Percentiles rank a stretch among this genome's conserved stretches.
These are phyloP conservation scores for Zaprionus ghesquierei DNA, from an alignment of 1,140 invertebrate genomes.

Conservation along the genomic window DNA sequence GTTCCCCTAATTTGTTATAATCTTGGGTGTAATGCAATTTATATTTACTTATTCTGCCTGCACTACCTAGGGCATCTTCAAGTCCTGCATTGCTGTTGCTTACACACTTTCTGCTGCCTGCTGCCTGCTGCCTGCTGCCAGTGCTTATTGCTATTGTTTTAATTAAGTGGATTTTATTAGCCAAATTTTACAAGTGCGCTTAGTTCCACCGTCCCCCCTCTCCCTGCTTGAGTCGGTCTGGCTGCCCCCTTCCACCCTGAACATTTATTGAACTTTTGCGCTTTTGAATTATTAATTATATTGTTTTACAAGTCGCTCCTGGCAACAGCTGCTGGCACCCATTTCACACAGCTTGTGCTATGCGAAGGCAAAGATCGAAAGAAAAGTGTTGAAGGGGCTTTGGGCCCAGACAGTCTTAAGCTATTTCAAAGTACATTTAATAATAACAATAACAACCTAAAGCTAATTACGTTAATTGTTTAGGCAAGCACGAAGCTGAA, in stretches of 20 bases:
- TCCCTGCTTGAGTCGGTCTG: background rate
- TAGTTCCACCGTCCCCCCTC: constrained; percentile 1
- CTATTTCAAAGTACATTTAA: background rate
- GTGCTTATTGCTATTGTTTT: constrained; percentile 43
- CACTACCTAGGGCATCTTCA: background rate
- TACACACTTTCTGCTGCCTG: background rate
- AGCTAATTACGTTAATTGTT: background rate
- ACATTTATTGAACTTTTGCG: constrained; percentile 71
- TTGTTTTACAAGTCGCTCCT: constrained; percentile 50
- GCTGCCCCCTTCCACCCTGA: constrained; percentile 11
- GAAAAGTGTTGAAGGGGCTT: background rate
- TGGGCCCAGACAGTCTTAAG: background rate
- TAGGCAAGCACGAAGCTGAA: background rate
- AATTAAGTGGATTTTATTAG: constrained; percentile 75
- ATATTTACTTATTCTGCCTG: background rate
- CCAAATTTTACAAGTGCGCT: constrained; percentile 58
- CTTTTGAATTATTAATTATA: constrained; percentile 68
- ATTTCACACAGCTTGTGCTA: constrained; percentile 1
- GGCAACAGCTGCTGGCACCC: constrained; percentile 30
- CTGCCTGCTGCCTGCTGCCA: no score
- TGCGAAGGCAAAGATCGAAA: background rate
- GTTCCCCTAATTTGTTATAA: no score
- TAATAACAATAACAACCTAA: background rate
- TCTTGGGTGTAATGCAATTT: background rate
- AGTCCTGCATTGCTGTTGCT: background rate